Conservation (phyloP, 2,113 vertebrate species). For the Zapus hudsonius region DNA sequence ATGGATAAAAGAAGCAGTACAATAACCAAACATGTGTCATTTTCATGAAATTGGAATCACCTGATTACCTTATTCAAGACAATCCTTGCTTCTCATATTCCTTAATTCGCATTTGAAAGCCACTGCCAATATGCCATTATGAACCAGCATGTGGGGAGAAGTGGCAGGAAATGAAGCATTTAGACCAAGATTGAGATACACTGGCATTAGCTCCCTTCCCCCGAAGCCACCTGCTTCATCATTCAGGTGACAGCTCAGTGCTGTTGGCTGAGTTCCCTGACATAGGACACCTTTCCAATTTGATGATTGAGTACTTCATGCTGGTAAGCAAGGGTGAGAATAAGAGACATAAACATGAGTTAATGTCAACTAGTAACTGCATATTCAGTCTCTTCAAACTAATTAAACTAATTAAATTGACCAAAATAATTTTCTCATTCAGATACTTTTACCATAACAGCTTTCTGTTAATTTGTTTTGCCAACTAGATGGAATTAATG, state of each 20-base stretch:
- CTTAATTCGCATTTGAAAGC: slow-evolving; percentile 15
- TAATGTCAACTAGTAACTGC: not conserved
- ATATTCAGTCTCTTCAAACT: slow-evolving; percentile 33
- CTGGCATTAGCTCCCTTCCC: not conserved
- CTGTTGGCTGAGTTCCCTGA: not conserved
- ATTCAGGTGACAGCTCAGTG: not conserved
- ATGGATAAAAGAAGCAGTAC: not conserved
- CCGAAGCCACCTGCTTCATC: slow-evolving; percentile 22
- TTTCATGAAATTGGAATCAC: not conserved
- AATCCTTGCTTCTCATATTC: slow-evolving; percentile 11
- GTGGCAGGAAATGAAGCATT: slow-evolving; percentile 11
- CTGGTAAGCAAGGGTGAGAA: slow-evolving; percentile 11
- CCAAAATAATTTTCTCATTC: slow-evolving; percentile 43
- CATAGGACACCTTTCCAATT: slow-evolving; percentile 4
- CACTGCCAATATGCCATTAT: not conserved
- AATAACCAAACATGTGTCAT: not conserved
- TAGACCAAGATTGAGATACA: not conserved
- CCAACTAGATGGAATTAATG: not conserved
- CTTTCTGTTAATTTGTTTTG: slow-evolving; percentile 25
- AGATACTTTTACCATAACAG: slow-evolving; percentile 7
- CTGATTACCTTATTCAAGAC: not conserved
- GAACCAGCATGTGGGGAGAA: not conserved
- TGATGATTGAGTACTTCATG: not conserved
- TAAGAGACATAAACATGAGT: slow-evolving; percentile 17
- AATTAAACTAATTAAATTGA: slow-evolving; percentile 35